Evolutionary conservation across 2,888 invertebrate species (phyloP), one percentile per base, ranked within the genome.

Genomic region (Diachrysia chrysitis): DNA sequence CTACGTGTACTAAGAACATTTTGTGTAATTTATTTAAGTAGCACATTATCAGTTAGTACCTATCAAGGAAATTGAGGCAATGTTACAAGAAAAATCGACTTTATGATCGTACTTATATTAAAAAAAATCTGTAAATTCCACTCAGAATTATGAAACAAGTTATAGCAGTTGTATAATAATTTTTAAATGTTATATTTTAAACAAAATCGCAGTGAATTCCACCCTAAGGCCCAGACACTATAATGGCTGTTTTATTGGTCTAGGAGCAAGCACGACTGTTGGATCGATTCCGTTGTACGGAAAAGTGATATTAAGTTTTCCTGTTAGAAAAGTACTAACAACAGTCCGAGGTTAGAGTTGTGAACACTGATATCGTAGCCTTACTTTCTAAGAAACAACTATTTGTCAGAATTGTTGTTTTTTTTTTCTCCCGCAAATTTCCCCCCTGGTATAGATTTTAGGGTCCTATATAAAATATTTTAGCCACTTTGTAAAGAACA

Each of bases 201-300:
- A 42, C n/a, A 42, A 42, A n/a, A 42, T 7, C n/a, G 42, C n/a
- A n/a, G 42, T 42, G 42, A n/a, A 42, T n/a, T n/a, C n/a, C n/a
- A 42, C 16, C 42, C 42, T 37, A 42, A 42, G 42, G 42, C 42
- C 42, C 48, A 48, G 48, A 48, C 48, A 17, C 17, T 19, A 19
- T 19, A 48, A 48, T 48, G 48, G 48, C 19, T 12, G 10, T 48
- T 48, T 48, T 48, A 48, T 51, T 21, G 48, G 19, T 51, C 48
- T 51, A 19, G 48, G 19, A 51, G 48, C 21, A 21, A 12, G 48
- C 48, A 21, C 48, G 19, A 3, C 48, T 19, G 21, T 48, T 19
- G 48, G 19, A 51, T 51, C 48, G 48, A 51, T 51, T 51, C 48
- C 19, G 17, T 51, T 51, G 19, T 21, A 19, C 19, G 48, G 48